Percentiles rank a stretch among this genome's conserved stretches.
Evolutionary conservation across 2,113 vertebrate genomes (phyloP).

Genomic region (Camelus dromedarius): DNA sequence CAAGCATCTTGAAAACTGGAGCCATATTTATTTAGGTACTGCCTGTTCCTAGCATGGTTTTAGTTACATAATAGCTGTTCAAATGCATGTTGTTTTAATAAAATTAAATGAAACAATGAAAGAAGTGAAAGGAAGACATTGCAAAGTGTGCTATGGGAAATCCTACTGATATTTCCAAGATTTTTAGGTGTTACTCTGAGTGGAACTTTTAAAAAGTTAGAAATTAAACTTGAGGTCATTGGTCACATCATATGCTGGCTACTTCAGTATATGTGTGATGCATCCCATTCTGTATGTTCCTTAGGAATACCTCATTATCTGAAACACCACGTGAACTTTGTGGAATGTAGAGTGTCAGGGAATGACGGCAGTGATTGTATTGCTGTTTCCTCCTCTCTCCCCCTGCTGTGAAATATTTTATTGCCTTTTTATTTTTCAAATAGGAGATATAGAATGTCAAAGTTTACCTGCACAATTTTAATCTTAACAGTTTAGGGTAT

Average conservation of each 20-base stretch:
- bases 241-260: background rate
- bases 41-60: background rate
- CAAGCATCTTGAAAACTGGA: background rate
- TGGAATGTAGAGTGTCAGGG: background rate
- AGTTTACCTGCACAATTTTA: background rate
- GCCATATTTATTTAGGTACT: background rate
- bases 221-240: background rate
- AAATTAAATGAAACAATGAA: slow-evolving; percentile 30
- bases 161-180: background rate
- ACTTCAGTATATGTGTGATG: background rate
- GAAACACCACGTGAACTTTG: background rate
- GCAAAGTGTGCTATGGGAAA: background rate
- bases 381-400: background rate
- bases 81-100: slow-evolving; percentile 8
- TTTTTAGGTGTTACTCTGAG: slow-evolving; percentile 29
- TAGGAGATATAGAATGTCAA: background rate
- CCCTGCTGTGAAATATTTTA: background rate
- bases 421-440: slow-evolving; percentile 25
- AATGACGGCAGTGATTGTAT: background rate
- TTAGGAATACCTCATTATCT: background rate
- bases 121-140: slow-evolving; percentile 24
- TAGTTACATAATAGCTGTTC: background rate
- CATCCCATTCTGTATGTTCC: background rate
- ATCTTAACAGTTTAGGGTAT: slow-evolving; percentile 6
- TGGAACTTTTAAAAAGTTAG: background rate